Percentiles rank a stretch among this genome's conserved stretches.
Evolutionary conservation across 2,797 vertebrate genomes (phyloP).

Genomic region (Sebastes trivittatus): DNA sequence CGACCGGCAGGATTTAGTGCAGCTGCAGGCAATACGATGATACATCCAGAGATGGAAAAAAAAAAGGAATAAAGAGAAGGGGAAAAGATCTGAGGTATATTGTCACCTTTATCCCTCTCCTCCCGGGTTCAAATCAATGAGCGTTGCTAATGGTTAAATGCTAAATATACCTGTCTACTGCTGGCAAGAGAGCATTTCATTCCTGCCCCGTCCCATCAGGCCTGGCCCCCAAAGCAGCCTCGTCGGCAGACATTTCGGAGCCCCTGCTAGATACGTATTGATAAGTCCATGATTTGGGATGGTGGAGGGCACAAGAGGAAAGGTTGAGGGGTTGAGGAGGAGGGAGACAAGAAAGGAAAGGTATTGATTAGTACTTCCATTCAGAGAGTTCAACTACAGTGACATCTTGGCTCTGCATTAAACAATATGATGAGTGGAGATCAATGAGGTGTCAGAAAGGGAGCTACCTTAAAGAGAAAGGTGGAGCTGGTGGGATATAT

Average conservation of each 20-base stretch:
- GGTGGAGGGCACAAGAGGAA: constrained; percentile 18
- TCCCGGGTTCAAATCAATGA: constrained; percentile 63
- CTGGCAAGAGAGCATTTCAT: constrained; percentile 36
- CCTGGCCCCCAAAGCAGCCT: constrained; percentile 2
- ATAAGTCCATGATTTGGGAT: constrained; percentile 49
- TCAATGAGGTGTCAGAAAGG: constrained; percentile 36
- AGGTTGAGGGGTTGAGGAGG: constrained; percentile 6
- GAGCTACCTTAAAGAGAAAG: constrained; percentile 23
- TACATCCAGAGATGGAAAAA: constrained; percentile 28
- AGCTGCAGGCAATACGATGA: constrained; percentile 51
- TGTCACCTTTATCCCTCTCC: constrained; percentile 46
- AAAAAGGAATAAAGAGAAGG: not conserved
- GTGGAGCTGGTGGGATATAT: not conserved
- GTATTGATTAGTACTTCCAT: constrained; percentile 48
- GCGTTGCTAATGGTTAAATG: constrained; percentile 57
- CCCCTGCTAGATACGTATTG: constrained; percentile 43
- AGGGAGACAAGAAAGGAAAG: constrained; percentile 31
- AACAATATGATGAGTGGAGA: constrained; percentile 53
- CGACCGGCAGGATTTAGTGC: constrained; percentile 67
- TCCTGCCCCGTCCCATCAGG: constrained; percentile 7
- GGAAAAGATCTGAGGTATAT: constrained; percentile 8
- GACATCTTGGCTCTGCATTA: constrained; percentile 45
- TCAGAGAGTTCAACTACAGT: constrained; percentile 33
- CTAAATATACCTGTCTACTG: constrained; percentile 67
- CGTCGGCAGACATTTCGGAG: constrained; percentile 52